Evolutionary conservation across 2,888 invertebrate species (phyloP), one percentile per base, ranked within the genome.

Genomic region (Orthonychiurus folsomi): DNA sequence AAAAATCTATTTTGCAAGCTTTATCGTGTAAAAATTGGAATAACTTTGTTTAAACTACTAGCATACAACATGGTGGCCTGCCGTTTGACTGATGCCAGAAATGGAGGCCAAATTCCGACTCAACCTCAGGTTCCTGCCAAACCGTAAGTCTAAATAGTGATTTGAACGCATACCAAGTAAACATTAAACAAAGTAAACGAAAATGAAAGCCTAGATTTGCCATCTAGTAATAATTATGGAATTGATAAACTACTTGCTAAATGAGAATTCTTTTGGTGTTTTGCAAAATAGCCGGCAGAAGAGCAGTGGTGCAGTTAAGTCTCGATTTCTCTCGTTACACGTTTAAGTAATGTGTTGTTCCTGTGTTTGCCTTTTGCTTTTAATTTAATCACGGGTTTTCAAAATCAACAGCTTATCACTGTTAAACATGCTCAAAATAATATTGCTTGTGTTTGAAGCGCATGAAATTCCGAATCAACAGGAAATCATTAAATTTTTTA

Each of bases 51-150:
- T 12, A 50, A 20, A 21, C 59, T 50, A 3, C 57, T 87, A 93
- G 93, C 92, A 82, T 93, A 93, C 86, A 93, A 92, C 84, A 92
- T 93, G 93, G 93, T 93, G 84, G 90, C 93, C 81, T 93, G 93
- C 85, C 87, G 93, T 79, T 88, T 93, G 79, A 91, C 92, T 75
- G 93, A 93, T 81, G 85, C 52, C 52, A 52, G 52, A 52, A 92
- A 92, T 80, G 91, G 92, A 76, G 81, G 83, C 75, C 80, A 82
- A 77, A 69, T 71, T 55, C 79, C 82, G 79, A 84, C 86, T 70
- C 80, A 84, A 87, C 84, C 88, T 89, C 89, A 90, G 86, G 89
- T 93, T 89, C 92, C 92, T 89, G 89, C 57, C 86, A 93, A 93
- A 86, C 93, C 92, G 93, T 93, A 82, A 91, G 91, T 28, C 56